Conservation (phyloP, 2,888 invertebrate species). For the Xestia c-nigrum region DNA sequence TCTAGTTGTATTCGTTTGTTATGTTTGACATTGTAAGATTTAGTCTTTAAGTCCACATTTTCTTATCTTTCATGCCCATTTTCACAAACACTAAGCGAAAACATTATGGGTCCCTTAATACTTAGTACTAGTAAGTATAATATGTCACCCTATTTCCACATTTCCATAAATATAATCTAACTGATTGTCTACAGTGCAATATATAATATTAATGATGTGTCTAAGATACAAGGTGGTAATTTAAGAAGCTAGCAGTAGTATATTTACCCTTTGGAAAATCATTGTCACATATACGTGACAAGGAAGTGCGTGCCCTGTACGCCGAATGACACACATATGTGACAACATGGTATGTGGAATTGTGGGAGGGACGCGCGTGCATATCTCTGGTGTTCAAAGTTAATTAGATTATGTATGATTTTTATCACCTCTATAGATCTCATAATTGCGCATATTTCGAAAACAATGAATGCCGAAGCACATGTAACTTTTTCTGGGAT, state of each 20-base stretch:
- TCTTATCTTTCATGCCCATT: no score
- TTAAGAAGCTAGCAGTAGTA: neutral
- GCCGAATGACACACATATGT: no score
- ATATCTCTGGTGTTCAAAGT: no score
- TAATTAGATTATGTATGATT: neutral
- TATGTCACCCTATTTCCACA: neutral
- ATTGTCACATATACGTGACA: no score
- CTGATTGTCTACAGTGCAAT: neutral
- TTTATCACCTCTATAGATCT: neutral
- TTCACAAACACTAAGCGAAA: neutral
- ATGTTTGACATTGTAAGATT: slow-evolving; percentile 26
- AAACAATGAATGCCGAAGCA: neutral
- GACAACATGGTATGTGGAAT: no score
- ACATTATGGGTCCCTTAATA: neutral
- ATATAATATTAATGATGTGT: slow-evolving; percentile 1
- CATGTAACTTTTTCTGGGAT: neutral
- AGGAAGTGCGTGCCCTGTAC: no score
- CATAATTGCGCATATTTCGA: neutral
- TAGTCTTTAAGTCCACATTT: slow-evolving; percentile 8
- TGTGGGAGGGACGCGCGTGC: no score
- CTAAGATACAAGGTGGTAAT: neutral
- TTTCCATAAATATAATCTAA: neutral
- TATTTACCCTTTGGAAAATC: no score
- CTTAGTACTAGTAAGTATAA: neutral
- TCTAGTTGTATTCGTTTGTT: slow-evolving; percentile 4